Evolutionary conservation across 2,113 vertebrate genomes (phyloP).

Genomic region (Ranitomeya imitator): DNA sequence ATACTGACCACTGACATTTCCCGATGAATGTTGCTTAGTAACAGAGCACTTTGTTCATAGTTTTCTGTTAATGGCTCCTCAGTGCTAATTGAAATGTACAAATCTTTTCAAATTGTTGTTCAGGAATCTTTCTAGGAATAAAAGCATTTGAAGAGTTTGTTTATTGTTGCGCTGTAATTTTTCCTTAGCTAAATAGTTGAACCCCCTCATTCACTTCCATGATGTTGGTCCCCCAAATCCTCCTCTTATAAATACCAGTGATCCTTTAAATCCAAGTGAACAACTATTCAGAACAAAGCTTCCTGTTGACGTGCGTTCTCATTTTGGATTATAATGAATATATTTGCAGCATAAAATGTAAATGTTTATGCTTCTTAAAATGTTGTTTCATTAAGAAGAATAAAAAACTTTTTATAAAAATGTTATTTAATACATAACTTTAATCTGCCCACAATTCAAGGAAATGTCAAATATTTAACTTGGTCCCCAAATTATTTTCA

Average conservation of each 20-base stretch:
- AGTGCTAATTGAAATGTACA: neutral
- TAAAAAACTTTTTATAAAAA: neutral
- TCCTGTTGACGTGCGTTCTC: neutral
- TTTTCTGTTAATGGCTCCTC: neutral
- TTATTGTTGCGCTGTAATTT: neutral
- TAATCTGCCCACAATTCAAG: neutral
- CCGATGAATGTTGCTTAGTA: neutral
- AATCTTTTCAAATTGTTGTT: neutral
- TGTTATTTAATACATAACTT: neutral
- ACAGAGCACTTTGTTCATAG: neutral
- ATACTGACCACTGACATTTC: neutral
- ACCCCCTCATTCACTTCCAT: too few species aligned
- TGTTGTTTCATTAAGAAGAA: neutral
- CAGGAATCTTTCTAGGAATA: neutral
- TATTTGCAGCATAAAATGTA: too few species aligned
- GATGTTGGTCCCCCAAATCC: too few species aligned
- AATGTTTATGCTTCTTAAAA: neutral
- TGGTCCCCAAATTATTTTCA: conserved; percentile 6
- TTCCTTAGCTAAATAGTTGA: too few species aligned
- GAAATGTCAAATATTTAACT: conserved; percentile 16
- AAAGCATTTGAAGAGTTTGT: neutral
- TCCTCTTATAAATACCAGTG: too few species aligned
- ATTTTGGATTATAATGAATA: too few species aligned
- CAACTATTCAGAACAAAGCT: neutral
- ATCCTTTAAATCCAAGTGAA: too few species aligned